These are phyloP conservation scores for Spodoptera litura DNA, from an alignment of 1,140 invertebrate genomes.

Conservation along the genomic window DNA sequence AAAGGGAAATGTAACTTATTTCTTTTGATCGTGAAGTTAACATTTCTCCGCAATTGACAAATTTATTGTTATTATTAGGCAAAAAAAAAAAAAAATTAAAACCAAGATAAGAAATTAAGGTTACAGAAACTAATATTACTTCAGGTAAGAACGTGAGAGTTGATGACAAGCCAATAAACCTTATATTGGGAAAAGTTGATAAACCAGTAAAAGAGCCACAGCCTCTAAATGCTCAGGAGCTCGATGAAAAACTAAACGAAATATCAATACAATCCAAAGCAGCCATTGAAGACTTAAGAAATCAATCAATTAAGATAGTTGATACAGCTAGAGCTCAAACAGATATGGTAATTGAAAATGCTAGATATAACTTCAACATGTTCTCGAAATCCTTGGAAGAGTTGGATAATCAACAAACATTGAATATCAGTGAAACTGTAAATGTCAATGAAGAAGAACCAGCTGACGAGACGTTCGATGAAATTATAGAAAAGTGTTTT, in stretches of 20 bases:
- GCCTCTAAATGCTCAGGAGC: constrained; percentile 29
- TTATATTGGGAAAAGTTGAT: too few relatives aligned
- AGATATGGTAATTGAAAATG: constrained; percentile 32
- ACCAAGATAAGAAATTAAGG: too few relatives aligned
- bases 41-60: too few relatives aligned
- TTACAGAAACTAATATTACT: too few relatives aligned
- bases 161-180: too few relatives aligned
- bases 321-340: constrained; percentile 8
- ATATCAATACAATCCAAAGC: constrained; percentile 13
- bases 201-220: too few relatives aligned
- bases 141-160: too few relatives aligned
- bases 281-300: neutral
- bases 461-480: neutral
- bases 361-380: constrained; percentile 39
- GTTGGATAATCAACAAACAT: neutral
- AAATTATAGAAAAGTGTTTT: neutral
- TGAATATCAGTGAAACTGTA: too few relatives aligned
- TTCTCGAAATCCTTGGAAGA: constrained; percentile 31
- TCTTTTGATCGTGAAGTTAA: too few relatives aligned
- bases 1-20: too few relatives aligned
- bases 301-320: constrained; percentile 1
- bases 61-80: too few relatives aligned
- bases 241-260: constrained; percentile 42
- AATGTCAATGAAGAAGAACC: neutral
- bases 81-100: too few relatives aligned